These are phyloP conservation scores for Macheiramphus alcinus DNA, from an alignment of 2,113 vertebrate genomes.

Conservation along the genomic window DNA sequence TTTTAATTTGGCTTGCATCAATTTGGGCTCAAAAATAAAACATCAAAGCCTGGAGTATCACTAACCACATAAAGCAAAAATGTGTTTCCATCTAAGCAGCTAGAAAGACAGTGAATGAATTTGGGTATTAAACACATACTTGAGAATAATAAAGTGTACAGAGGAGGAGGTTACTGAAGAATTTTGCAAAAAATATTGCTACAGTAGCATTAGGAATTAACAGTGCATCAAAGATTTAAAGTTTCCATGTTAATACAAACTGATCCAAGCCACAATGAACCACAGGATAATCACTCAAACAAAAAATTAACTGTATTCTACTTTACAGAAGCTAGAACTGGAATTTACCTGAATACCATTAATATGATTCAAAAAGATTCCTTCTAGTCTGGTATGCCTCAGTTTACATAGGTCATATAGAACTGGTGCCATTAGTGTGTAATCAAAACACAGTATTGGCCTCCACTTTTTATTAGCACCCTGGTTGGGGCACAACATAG, in stretches of 20 bases:
- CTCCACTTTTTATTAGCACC: not conserved
- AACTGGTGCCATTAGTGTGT: not conserved
- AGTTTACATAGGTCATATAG: not conserved
- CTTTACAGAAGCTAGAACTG: conserved; percentile 14
- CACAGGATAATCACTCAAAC: conserved; percentile 19
- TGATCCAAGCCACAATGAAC: conserved; percentile 13
- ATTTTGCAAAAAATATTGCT: conserved; percentile 33
- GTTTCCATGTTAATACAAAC: conserved; percentile 26
- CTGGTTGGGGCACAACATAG: not conserved
- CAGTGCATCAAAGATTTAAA: conserved; percentile 58
- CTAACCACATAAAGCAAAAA: not conserved
- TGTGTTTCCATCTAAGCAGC: conserved; percentile 4
- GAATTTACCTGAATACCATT: conserved; percentile 39
- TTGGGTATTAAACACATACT: conserved; percentile 5
- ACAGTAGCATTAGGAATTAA: conserved; percentile 61
- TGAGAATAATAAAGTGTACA: not conserved
- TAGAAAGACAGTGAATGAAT: not conserved
- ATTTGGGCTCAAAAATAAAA: conserved; percentile 25
- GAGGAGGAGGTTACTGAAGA: not conserved
- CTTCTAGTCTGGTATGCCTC: not conserved
- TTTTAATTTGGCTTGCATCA: not conserved
- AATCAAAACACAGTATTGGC: not conserved
- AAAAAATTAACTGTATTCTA: not conserved
- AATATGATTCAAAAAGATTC: not conserved
- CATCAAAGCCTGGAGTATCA: not conserved